Percentiles rank a stretch among this genome's conserved stretches.
Conservation (phyloP, 2,888 invertebrate species). For the Tachina lurida region DNA sequence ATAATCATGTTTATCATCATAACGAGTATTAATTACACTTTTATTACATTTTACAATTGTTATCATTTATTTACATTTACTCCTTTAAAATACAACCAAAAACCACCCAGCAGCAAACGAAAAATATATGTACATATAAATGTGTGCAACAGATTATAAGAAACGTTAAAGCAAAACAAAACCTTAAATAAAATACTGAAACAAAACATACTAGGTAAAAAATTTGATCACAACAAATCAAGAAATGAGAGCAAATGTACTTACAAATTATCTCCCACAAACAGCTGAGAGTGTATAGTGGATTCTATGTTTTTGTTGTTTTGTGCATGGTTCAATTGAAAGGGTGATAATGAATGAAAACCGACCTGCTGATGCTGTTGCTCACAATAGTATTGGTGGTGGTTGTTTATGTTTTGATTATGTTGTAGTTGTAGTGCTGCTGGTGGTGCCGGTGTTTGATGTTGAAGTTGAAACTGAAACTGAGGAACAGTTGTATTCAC, state of each 20-base stretch:
- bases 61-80: conserved; percentile 1
- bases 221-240: conserved; percentile 40
- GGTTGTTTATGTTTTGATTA: conserved; percentile 63
- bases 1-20: too few relatives aligned
- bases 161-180: conserved; percentile 52
- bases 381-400: conserved; percentile 19
- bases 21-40: not conserved
- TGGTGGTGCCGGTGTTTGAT: conserved; percentile 40
- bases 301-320: conserved; percentile 56
- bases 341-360: conserved; percentile 55
- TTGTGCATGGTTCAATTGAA: conserved; percentile 37
- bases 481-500: conserved; percentile 57
- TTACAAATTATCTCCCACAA: conserved; percentile 52
- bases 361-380: conserved; percentile 58
- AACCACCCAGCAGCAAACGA: conserved; percentile 17
- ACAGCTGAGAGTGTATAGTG: conserved; percentile 60
- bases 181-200: conserved; percentile 32
- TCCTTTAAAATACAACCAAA: conserved; percentile 42
- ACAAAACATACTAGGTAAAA: conserved; percentile 48
- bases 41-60: conserved; percentile 6
- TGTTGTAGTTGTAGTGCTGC: conserved; percentile 51
- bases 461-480: conserved; percentile 60
- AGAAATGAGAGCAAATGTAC: conserved; percentile 37
- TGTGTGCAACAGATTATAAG: conserved; percentile 24
- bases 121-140: not conserved